Base-by-base conservation (phyloP, 2,113 vertebrate genomes). In the Leucopsar rothschildi region DNA sequence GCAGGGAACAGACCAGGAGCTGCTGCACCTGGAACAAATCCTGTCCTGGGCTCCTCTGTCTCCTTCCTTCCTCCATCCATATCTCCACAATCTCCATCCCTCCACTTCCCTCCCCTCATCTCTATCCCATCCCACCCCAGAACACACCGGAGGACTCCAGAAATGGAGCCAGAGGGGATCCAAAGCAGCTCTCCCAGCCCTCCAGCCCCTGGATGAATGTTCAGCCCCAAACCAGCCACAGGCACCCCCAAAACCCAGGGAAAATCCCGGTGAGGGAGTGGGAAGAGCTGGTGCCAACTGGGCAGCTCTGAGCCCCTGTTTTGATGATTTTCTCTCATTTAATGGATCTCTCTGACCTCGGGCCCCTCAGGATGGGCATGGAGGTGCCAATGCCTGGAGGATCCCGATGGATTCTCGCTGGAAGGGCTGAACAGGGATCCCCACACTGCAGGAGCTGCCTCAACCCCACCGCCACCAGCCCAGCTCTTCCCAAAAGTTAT, bases 211-310 rank as follows among this genome's bases (percentile, higher is more conserved):
- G 9, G 37, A 3, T 22, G 35, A 40, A 56, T 12, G 12, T 35
- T 33, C 35, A 52, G 5, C 55, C 75, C 18, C 83, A 69, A 23
- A 28, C 10, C 9, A 9, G 9, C 19, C 21, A 8, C 8, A 3
- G 6, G 2, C 61, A n/a, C 4, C 33, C 82, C 76, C 12, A 45
- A 53, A 72, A 5, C 24, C 31, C 55, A 47, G 15, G 45, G 17
- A 35, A 39, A 15, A 29, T 5, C 78, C 56, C 10, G 1, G 8
- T 3, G 59, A 0, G 0, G 8, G 44, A 15, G 1, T 6, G 35
- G 47, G 47, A 35, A 42, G 63, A 61, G 37, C 35, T 0, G 0
- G 9, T 11, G n/a, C 55, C 7, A 1, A 25, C 71, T 7, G 80
- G 25, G 53, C 5, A 8, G 29, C 11, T 92, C 10, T 2, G 0